Conservation (phyloP, 2,113 vertebrate species). For the Hylia prasina region DNA sequence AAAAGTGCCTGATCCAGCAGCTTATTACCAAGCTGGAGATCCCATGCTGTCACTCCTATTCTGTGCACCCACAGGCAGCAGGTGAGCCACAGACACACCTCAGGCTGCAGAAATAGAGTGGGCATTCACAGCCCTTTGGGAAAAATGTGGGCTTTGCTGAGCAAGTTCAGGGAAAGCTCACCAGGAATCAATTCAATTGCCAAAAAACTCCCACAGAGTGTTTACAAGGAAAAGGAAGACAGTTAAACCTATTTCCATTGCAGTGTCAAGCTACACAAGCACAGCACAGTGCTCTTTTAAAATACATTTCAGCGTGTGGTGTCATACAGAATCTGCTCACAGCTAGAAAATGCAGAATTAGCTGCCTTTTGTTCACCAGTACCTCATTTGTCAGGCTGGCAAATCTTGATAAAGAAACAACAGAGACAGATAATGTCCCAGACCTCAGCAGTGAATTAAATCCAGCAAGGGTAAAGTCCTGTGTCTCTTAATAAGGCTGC, state of each 20-base stretch:
- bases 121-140: not conserved
- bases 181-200: not conserved
- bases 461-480: not conserved
- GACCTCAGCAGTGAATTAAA: not conserved
- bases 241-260: not conserved
- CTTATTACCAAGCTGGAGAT: not conserved
- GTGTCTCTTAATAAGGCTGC: not conserved
- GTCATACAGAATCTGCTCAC: not conserved
- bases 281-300: not conserved
- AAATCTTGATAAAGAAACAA: not conserved
- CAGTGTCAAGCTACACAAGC: not conserved
- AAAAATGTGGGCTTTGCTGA: not conserved
- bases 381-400: not conserved
- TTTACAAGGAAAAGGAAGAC: not conserved
- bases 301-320: fast-evolving
- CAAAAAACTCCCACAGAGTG: not conserved
- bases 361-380: not conserved
- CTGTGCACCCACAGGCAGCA: not conserved
- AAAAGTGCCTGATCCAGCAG: not conserved
- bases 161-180: not conserved
- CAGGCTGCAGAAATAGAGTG: not conserved
- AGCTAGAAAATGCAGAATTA: not conserved
- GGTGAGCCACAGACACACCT: not conserved
- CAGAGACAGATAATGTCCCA: not conserved
- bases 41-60: not conserved